These are phyloP conservation scores for Oriolus oriolus DNA, from an alignment of 2,113 vertebrate genomes.

Conservation along the genomic window DNA sequence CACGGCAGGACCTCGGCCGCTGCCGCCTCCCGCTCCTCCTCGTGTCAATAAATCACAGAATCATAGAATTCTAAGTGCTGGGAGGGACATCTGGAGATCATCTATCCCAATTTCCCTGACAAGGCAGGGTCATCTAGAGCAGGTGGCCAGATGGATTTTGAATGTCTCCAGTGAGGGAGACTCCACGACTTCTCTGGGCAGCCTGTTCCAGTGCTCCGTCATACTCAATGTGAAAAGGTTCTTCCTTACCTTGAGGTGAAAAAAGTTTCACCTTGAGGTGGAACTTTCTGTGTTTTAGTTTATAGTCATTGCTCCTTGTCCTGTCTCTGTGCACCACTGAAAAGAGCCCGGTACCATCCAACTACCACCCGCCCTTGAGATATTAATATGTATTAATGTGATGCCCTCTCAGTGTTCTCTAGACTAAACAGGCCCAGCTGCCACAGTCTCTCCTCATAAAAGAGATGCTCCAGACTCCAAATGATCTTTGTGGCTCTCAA, in stretches of 20 bases:
- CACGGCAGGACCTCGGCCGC: rapidly evolving
- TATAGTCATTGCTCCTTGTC: neutral
- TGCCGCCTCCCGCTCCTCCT: neutral
- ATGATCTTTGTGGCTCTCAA: neutral
- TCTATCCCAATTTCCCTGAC: neutral
- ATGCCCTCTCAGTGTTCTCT: neutral
- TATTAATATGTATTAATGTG: neutral
- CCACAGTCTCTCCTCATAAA: neutral
- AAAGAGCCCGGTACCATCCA: neutral
- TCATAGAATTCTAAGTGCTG: no score
- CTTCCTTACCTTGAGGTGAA: neutral
- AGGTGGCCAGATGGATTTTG: neutral
- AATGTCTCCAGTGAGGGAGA: neutral
- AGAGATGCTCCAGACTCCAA: neutral
- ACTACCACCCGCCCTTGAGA: neutral
- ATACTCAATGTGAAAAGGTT: neutral
- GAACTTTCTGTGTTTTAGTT: neutral
- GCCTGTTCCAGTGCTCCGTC: neutral
- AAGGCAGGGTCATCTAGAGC: neutral
- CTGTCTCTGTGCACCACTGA: neutral
- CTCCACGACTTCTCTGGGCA: neutral
- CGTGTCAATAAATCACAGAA: neutral
- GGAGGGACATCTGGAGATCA: no score
- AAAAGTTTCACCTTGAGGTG: rapidly evolving
- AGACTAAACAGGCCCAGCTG: neutral